phyloP scores from a whole-genome alignment of 2,888 invertebrate genomes.

The Pristionchus japonicus region DNA sequence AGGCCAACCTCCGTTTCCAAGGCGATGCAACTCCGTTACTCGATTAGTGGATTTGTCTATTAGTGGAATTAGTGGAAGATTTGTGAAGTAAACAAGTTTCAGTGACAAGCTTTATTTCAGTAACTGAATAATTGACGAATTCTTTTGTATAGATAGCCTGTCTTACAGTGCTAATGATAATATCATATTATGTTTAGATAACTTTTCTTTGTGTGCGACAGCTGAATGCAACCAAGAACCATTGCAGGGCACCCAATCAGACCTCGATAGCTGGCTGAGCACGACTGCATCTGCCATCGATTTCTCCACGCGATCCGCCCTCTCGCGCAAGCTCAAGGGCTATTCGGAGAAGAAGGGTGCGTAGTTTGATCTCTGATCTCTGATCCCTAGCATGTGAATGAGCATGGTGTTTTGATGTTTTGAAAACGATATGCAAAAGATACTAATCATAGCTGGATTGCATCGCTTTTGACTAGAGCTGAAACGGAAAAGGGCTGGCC shows the following conservation, averaged over 20 bases:
- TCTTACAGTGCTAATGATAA: no score
- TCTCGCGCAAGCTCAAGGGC: constrained; percentile 5
- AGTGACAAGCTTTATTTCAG: no score
- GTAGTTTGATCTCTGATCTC: neutral
- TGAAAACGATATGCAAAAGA: neutral
- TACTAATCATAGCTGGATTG: neutral
- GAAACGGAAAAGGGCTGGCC: neutral
- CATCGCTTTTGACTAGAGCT: neutral
- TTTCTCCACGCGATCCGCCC: constrained; percentile 35
- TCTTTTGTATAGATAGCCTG: no score
- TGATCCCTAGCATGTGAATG: neutral
- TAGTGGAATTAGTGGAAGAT: no score
- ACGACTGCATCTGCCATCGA: constrained; percentile 19
- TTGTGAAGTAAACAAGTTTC: no score
- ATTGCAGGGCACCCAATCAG: neutral
- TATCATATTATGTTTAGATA: no score
- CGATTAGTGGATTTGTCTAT: no score
- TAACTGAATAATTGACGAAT: no score
- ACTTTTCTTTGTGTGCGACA: no score
- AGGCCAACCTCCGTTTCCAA: no score
- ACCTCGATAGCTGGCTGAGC: constrained; percentile 12
- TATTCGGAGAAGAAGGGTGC: constrained; percentile 46
- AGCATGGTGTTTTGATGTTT: neutral
- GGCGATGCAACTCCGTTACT: no score
- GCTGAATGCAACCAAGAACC: neutral